phyloP scores from a whole-genome alignment of 2,797 vertebrate species.

The Scleropages formosus region DNA sequence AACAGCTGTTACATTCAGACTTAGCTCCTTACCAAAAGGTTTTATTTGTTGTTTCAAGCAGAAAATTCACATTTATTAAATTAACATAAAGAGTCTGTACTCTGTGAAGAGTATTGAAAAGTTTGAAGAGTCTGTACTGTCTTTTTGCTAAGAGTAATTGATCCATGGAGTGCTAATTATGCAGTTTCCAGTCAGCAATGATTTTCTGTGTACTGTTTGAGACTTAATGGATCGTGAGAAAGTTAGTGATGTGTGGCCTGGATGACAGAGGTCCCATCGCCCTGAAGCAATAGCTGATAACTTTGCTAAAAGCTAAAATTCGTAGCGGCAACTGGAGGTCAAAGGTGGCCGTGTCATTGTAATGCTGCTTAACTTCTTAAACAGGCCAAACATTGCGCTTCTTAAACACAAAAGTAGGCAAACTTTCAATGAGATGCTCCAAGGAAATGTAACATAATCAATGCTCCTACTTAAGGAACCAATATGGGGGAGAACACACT shows the following conservation, averaged over 20 bases:
- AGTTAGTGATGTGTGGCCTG: conserved; percentile 9
- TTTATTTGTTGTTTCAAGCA: no score
- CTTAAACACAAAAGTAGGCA: conserved; percentile 20
- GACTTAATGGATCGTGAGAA: conserved; percentile 19
- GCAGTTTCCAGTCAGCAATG: background rate
- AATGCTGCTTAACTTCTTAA: conserved; percentile 23
- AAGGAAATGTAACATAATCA: conserved; percentile 15
- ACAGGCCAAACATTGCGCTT: conserved; percentile 20
- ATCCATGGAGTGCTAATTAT: background rate
- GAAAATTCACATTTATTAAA: no score
- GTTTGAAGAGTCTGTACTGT: no score
- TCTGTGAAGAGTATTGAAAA: no score
- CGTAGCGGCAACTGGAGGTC: conserved; percentile 9
- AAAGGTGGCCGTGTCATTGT: conserved; percentile 26
- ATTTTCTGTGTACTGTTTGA: conserved; percentile 27
- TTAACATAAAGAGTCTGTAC: no score
- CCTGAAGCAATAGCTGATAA: conserved; percentile 19
- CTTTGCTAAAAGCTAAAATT: conserved; percentile 6
- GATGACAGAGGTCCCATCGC: conserved; percentile 3
- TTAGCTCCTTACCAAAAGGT: no score
- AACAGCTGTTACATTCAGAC: no score
- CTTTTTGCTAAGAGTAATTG: background rate
- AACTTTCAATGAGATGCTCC: conserved; percentile 13
- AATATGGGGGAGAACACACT: background rate
- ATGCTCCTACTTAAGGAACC: background rate